Base-by-base conservation (phyloP, 2,888 invertebrate genomes). In the Phalera bucephala region DNA sequence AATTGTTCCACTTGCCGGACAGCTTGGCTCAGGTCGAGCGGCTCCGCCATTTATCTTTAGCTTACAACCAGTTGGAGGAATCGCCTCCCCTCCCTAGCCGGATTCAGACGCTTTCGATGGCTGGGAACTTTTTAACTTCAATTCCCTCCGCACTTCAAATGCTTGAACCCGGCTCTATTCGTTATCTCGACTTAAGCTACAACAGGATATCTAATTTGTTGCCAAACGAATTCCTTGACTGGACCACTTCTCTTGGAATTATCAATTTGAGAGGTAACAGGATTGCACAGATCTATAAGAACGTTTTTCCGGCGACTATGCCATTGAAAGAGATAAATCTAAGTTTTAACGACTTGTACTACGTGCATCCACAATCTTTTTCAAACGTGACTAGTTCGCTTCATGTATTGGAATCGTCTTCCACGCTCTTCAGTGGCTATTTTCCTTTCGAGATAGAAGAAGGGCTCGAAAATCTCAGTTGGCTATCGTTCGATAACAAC, bases 401-500 rank as follows among this genome's bases (percentile, higher is more conserved):
- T 33, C 95, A 95, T 76, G 95, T 95, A 45, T 84, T 97, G 22
- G 97, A 97, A 77, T 91, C 97, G 33, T 96, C 97, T 45, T 96
- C 96, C 63, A 95, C 96, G 12, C 93, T 96, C 29, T 94, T 95
- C 56, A 93, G 94, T 9, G 95, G 96, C 53, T 91, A 93, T 64
- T 93, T 95, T 64, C 96, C 95, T 0, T 92, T 94, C 51, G 94
- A 94, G 51, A 92, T 95, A 8, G 91, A 97, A 25, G 92, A 93
- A 47, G 94, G 94, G 5, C 88, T 97, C 10, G 92, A 91, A 23
- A 93, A 93, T 63, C 89, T 97, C 5, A 93, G 94, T 66, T 96
- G 96, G 95, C 84, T 97, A 41, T 95, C 96, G 0, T 86, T 97
- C 64, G 97, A 97, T 77, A 96, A 96, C 80, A 97, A 97, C 67